Base-by-base conservation (phyloP, 2,113 vertebrate genomes). In the Barbus barbus region DNA sequence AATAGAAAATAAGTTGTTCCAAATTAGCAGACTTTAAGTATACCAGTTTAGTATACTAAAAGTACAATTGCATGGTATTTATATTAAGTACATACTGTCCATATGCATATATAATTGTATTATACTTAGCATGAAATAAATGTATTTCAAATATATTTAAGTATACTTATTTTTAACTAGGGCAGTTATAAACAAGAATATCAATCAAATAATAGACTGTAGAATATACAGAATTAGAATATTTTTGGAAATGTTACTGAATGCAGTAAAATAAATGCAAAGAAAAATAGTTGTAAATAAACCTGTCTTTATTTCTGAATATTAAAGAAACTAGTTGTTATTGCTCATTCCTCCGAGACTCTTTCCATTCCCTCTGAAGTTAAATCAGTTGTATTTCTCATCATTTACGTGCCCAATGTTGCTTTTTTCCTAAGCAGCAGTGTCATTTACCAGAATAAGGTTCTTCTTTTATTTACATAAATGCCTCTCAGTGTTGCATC, bases 381-480 rank as follows among this genome's bases (percentile, higher is more conserved):
- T 26, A 28, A 24, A 24, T 61, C 22, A 26, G 56, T 44, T 76
- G 74, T 33, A 76, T 56, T 69, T 75, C 31, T 56, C 69, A 56
- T 81, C 71, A 65, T 11, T 72, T 41, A 8, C 1, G 53, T 61
- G 36, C 84, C 5, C 33, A 13, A 22, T 31, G 61, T 67, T 80
- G 48, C 53, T n/a, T 75, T 41, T 36, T 58, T 58, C 61, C 72
- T 75, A 82, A 81, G 72, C 73, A 36, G 78, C 72, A 11, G 31
- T 56, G 75, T 81, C 73, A 86, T 78, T 82, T 83, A 83, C 24
- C 73, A 58, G 77, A 46, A 80, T 58, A 58, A 26, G 53, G 51
- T 84, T 84, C 9, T 60, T 79, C 61, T 71, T 86, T 78, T 86
- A 82, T 86, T 86, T 77, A 86, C 84, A 86, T 77, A 58, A 82